Base-by-base conservation (phyloP, 1,140 invertebrate species). In the Neodiprion pinetum region DNA sequence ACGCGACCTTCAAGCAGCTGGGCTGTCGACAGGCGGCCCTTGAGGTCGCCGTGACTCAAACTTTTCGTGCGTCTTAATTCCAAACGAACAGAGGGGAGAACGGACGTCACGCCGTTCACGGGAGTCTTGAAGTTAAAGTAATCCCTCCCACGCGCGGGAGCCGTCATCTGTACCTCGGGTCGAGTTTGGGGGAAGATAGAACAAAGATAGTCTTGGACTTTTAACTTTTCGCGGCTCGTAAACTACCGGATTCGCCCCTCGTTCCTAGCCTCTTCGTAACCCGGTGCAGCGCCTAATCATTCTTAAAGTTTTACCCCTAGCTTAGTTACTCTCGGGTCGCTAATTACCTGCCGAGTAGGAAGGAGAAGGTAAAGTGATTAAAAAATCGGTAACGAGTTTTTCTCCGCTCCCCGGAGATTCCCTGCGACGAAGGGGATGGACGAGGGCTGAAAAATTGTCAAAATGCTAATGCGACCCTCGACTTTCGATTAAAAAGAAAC, bases 291-390 rank as follows among this genome's bases (percentile, higher is more conserved):
- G 71, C 72, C 76, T 81, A 81, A 84, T 83, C 80, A 80, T 82
- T 84, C 76, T 82, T 75, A 74, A 81, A 81, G 76, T 82, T 84
- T 80, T 70, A 79, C 78, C 78, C 74, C 75, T 74, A 76, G 70
- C 74, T 75, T 84, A 85, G 84, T 83, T 83, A 84, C 73, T 73
- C 40, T 71, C 73, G 78, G 72, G 73, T 61, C 53, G 53, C 53
- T 61, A 61, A 61, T 61, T 61, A 61, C 53, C 53, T 17, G 53
- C 53, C 53, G 47, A 47, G 71, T 79, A 65, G 72, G 53, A 66
- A 76, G 9, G 61, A 70, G 17, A 68, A 79, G 68, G 71, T 80
- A 75, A 79, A 74, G 66, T 70, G 78, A 82, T 78, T 76, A 81
- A 82, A 79, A 82, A 83, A 80, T 78, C 68, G 67, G 40, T 69